Base-by-base conservation (phyloP, 2,888 invertebrate species). In the Lamellibrachia satsuma region DNA sequence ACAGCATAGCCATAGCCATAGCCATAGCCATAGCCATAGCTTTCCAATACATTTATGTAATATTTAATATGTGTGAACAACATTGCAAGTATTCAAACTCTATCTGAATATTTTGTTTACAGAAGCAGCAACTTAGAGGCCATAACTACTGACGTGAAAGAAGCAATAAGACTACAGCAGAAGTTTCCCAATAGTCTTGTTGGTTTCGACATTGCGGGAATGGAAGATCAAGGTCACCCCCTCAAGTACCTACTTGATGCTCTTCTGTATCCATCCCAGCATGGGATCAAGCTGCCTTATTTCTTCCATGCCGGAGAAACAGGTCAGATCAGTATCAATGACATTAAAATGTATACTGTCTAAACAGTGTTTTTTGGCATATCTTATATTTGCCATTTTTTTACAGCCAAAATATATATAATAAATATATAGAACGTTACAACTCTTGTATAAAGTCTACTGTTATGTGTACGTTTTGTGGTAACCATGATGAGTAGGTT, bases 281-380 rank as follows among this genome's bases (percentile, higher is more conserved):
- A 94, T 90, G 92, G 92, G 4, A 92, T 95, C 7, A 92, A 95
- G 27, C 94, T 96, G 11, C 95, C 95, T 4, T 96, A 95, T 93
- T 96, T 96, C 94, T 96, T 96, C 94, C 96, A 96, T 94, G 96
- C 96, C 52, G 96, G 96, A 52, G 96, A 96, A 94, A 96, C 96
- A 91, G 94, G 96, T 96, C 93, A 60, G 93, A 75, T 11, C 90
- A 11, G 15, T 22, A 51, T 39, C 9, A 39, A 27, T 55, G 92
- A 39, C 91, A 1, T 22, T 39, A 92, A 22, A 39, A 39, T 39
- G 39, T 39, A 39, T 39, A 39, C 39, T 39, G 39, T 39, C 39
- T 39, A 39, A 39, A 39, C 1, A 39, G 39, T 39, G 39, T 39
- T 39, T 39, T 39, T 39, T 39, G 39, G 39, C 39, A 39, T 39